Base-by-base conservation (phyloP, 2,113 vertebrate species). In the Carettochelys insculpta region DNA sequence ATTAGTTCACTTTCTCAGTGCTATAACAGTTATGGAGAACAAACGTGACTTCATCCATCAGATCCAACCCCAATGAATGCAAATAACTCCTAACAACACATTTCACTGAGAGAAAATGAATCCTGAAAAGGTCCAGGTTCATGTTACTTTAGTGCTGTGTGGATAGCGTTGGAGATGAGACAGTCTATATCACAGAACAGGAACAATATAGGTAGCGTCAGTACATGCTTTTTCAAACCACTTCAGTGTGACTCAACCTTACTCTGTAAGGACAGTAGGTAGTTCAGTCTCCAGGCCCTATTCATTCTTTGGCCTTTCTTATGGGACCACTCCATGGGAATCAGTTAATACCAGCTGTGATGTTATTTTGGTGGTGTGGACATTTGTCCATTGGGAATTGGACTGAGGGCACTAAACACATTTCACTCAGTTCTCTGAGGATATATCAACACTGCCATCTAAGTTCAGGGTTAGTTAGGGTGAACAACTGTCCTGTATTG, bases 41-140 rank as follows among this genome's bases (percentile, higher is more conserved):
- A 38, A 68, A 68, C n/a, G 38, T n/a, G n/a, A 68, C 19, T n/a
- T 22, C n/a, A 68, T 45, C 25, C 11, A 2, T 29, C 16, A 6
- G 50, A 54, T 80, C 80, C 56, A 1, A 1, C 43, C 27, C 51
- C 77, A 29, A 1, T 0, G 71, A 80, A 16, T 1, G 1, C 38
- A 22, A 19, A 48, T 9, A 34, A 45, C 2, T 20, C 61, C 29
- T 53, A 16, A 38, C 3, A 2, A 0, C 5, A 0, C 11, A 3
- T 27, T 41, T 1, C 0, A 34, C 5, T 1, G 8, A 16, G 75
- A 77, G 24, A 41, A 45, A 24, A 43, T 47, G 2, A 41, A 31
- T 31, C 51, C 88, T 48, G 53, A 85, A 7, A 68, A 5, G 48
- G 20, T 22, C 4, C 0, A 2, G 1, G 0, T 43, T 41, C 16